phyloP scores from a whole-genome alignment of 2,888 invertebrate species.

The Polia nebulosa region DNA sequence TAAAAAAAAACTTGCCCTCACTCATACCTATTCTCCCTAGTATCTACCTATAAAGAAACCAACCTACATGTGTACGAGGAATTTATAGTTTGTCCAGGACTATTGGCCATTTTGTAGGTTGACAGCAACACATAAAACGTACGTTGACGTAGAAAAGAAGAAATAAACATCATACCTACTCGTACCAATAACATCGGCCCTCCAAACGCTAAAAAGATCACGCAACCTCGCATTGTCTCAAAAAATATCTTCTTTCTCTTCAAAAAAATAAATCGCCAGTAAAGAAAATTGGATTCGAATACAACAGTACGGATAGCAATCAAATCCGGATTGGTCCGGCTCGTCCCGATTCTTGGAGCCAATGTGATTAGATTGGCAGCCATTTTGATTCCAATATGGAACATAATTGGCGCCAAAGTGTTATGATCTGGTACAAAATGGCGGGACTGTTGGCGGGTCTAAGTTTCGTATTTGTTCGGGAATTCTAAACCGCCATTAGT shows the following conservation, averaged over 20 bases:
- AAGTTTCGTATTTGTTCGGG: not conserved
- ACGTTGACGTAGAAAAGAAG: not conserved
- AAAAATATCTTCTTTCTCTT: constrained; percentile 58
- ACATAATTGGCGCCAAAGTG: constrained; percentile 54
- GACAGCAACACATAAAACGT: not conserved
- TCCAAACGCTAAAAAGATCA: constrained; percentile 41
- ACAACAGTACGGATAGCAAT: constrained; percentile 64
- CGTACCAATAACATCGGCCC: constrained; percentile 16
- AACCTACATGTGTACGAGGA: no score
- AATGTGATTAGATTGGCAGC: constrained; percentile 61
- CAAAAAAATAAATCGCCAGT: constrained; percentile 60
- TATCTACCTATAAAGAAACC: no score
- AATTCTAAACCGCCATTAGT: not conserved
- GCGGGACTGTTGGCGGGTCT: constrained; percentile 3
- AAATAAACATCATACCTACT: constrained; percentile 12
- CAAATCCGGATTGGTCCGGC: constrained; percentile 59
- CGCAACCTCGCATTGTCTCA: constrained; percentile 56
- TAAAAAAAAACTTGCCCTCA: no score
- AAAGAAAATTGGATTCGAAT: constrained; percentile 68
- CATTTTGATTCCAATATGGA: constrained; percentile 58
- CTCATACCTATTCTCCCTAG: no score
- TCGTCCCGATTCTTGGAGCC: constrained; percentile 55
- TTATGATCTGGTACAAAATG: constrained; percentile 38
- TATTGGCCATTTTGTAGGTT: not conserved
- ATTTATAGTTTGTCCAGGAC: no score